Evolutionary conservation across 2,797 vertebrate species (phyloP).

Genomic region (Threskiornis aethiopicus): DNA sequence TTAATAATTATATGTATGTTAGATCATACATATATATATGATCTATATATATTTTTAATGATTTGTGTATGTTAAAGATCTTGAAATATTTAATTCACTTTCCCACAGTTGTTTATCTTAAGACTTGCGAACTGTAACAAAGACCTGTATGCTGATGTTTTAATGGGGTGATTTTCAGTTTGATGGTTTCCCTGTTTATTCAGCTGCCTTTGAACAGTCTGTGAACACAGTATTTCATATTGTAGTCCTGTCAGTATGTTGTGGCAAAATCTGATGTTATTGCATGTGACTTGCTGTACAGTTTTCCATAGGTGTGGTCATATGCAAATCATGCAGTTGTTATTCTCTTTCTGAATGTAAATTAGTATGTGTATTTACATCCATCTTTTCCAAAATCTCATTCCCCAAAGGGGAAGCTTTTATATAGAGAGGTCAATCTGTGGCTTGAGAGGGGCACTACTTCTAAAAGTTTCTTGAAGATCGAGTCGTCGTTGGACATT

Average conservation of each 20-base stretch:
- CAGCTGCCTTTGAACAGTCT: neutral
- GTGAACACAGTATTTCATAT: neutral
- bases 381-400: neutral
- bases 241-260: neutral
- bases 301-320: neutral
- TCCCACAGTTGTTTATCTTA: neutral
- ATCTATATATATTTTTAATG: neutral
- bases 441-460: neutral
- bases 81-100: neutral
- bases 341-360: neutral
- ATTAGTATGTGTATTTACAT: neutral
- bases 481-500: accelerated
- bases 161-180: neutral
- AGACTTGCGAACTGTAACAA: neutral
- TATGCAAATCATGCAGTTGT: neutral
- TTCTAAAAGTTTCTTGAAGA: neutral
- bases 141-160: neutral
- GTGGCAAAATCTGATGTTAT: neutral
- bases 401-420: neutral
- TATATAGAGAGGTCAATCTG: neutral
- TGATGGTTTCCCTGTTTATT: neutral
- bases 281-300: neutral
- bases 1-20: neutral
- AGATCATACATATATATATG: neutral
- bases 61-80: neutral